Conservation (phyloP, 2,888 invertebrate genomes). For the Theretra japonica region DNA sequence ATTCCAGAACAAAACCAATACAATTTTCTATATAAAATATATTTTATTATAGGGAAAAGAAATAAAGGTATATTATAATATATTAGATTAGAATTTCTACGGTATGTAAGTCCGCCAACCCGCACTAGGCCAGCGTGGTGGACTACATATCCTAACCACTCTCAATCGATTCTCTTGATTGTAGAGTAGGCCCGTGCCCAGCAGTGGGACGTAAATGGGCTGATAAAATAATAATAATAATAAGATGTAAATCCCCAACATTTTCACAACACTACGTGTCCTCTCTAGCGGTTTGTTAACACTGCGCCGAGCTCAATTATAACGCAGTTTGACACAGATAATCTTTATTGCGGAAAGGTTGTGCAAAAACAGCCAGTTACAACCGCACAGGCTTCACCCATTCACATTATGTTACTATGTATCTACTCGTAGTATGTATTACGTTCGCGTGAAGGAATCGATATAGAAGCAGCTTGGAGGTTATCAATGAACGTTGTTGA, state of each 20-base stretch:
- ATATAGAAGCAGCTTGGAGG: not conserved
- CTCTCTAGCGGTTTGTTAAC: not conserved
- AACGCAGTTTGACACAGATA: constrained; percentile 13
- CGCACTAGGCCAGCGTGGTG: no score
- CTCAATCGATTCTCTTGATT: no score
- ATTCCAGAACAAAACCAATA: not conserved
- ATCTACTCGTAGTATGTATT: no score
- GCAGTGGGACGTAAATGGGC: no score
- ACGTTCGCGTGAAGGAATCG: not conserved
- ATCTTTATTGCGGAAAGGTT: constrained; percentile 24
- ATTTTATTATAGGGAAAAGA: no score
- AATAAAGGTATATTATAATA: no score
- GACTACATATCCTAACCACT: no score
- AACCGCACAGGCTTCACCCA: not conserved
- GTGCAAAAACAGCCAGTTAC: constrained; percentile 11
- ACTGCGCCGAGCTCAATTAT: not conserved
- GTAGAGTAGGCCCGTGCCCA: no score
- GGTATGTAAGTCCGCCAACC: no score
- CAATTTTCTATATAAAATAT: not conserved
- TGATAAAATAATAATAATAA: no score
- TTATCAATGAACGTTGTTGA: constrained; percentile 1
- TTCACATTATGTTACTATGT: constrained; percentile 1
- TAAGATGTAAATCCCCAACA: not conserved
- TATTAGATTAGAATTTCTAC: no score
- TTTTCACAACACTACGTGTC: not conserved